Conservation (phyloP, 1,140 invertebrate genomes). For the Macrotrachela quadricornifera region DNA sequence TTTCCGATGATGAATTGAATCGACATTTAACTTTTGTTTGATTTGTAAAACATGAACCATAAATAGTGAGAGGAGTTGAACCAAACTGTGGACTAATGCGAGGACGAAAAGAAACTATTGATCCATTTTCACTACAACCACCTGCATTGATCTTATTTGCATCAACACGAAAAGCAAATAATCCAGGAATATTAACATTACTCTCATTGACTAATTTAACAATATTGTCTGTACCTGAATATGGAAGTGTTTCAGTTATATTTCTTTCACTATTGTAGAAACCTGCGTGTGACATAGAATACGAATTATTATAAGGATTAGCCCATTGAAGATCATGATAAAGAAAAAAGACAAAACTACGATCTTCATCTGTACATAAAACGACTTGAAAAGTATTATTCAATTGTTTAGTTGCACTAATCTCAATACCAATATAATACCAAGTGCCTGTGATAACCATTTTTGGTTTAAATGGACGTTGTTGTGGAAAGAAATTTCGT, state of each 20-base stretch:
- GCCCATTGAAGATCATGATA: neutral
- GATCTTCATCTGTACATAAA: neutral
- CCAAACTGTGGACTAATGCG: neutral
- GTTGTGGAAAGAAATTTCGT: too few relatives aligned
- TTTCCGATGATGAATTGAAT: neutral
- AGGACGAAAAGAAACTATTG: neutral
- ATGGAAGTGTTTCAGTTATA: neutral
- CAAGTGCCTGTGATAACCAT: too few relatives aligned
- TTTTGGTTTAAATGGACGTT: too few relatives aligned
- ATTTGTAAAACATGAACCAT: neutral
- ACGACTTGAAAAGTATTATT: constrained; percentile 1
- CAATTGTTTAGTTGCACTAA: too few relatives aligned
- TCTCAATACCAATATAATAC: too few relatives aligned
- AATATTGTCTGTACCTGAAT: neutral
- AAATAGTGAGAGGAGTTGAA: neutral
- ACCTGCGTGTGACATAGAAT: neutral
- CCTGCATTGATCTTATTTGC: neutral
- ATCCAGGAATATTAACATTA: neutral
- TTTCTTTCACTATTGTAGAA: neutral
- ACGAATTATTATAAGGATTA: neutral
- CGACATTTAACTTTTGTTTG: neutral
- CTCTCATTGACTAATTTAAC: neutral
- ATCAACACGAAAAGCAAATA: neutral
- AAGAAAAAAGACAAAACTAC: neutral
- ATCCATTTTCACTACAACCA: neutral